Evolutionary conservation across 2,797 vertebrate species (phyloP), one percentile per base, ranked within the genome.

Genomic region (Euthynnus affinis): DNA sequence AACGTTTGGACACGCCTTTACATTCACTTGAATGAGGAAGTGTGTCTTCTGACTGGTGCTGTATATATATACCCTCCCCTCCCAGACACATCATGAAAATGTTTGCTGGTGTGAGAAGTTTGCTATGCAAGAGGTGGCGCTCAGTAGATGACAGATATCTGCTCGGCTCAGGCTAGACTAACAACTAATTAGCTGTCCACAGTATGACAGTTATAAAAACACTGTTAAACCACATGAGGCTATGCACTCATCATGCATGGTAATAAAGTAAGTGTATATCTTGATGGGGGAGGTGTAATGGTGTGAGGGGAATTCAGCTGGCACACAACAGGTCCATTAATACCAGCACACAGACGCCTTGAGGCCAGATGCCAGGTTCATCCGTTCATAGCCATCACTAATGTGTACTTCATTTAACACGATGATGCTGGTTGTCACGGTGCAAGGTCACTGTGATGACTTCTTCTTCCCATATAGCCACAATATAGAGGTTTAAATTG

Each of bases 121-220:
- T 34, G 25, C 20, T 25, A 29, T 57, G 25, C 51, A 34, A 77
- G 32, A 51, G 12, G 18, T 25, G 42, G 56, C 27, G 44, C 20
- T 76, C 55, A 55, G 60, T 18, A 37, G 23, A 25, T n/a, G 34
- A 61, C 22, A 63, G 49, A 75, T 64, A 71, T 64, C 57, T 32
- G 49, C 13, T 58, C 6, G 29, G 70, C 44, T 78, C 62, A 1
- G 27, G 48, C 44, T 51, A 42, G 27, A 29, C 27, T 46, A 81
- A 76, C 70, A 63, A 56, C 57, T 74, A 73, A 81, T 83, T 76
- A 82, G 57, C 57, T 57, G 25, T 62, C 73, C 29, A 13, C 62
- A 59, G 51, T n/a, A 22, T 52, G 72, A 64, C 74, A 46, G 61
- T 68, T 58, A 81, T 85, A 32, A 63, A 67, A 74, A 83, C 67